Base-by-base conservation (phyloP, 2,797 vertebrate species). In the Chaenodraco wilsoni region DNA sequence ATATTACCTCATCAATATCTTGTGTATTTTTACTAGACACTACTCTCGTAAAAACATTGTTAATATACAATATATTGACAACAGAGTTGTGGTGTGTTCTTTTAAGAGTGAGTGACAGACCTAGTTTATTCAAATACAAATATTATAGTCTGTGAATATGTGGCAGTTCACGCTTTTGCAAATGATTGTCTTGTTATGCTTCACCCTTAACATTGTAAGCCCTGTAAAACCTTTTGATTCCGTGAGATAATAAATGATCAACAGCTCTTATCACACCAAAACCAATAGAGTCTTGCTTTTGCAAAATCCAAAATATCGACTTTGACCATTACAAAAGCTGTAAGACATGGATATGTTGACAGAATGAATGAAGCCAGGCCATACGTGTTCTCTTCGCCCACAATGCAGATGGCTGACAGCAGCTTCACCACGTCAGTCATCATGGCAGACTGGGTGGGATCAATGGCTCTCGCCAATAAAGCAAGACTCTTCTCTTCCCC, bases 391-490 rank as follows among this genome's bases (percentile, higher is more conserved):
- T 99, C 98, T 79, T 99, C 98, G 74, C 97, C 98, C 72, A 99
- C 95, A 77, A 99, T 99, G 88, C 98, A 99, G 86, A 99, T 96
- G 77, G 98, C 98, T 54, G 98, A 99, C 17, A 99, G 94, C 43
- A 99, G 95, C 90, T 99, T 99, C 52, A 99, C 95, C 79, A 96
- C 95, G 62, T 99, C 98, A 0, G 96, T 98, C 98, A 99, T 99
- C 97, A 98, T 97, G 75, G 88, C 95, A 13, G 96, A 93, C 80
- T 97, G 95, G 78, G 82, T 92, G 44, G 97, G 96, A 91, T 99
- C 96, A 62, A 99, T 96, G 51, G 96, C 95, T 94, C 89, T 96
- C 76, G 96, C 95, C 84, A 99, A 78, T 76, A 99, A 93, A 13
- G 91, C 90, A 84, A 99, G 95, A 87, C 97, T 97, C 85, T 95